A percentile compares a stretch with the other conserved stretches of the same genome.
Evolutionary conservation across 1,140 invertebrate genomes (phyloP).

Genomic region (Musca domestica): DNA sequence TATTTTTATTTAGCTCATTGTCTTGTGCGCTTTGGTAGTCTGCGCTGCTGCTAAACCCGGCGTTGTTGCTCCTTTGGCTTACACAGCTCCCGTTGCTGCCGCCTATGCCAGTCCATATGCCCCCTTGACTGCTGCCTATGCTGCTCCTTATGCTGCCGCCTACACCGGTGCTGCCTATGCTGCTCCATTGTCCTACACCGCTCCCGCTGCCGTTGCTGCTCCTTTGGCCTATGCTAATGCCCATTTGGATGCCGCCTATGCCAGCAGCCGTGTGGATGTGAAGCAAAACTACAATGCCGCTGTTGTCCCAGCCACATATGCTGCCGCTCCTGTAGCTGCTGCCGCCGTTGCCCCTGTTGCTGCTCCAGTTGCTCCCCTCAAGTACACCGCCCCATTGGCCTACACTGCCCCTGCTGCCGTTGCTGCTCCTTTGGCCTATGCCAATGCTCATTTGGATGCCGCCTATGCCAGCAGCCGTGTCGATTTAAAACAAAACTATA

Average conservation of each 20-base stretch:
- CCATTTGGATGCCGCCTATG: slow-evolving; percentile 12
- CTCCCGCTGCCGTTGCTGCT: slow-evolving; percentile 4
- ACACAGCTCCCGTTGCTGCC: slow-evolving; percentile 35
- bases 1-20: slow-evolving; percentile 29
- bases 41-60: slow-evolving; percentile 34
- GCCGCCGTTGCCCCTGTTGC: slow-evolving; percentile 23
- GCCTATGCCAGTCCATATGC: slow-evolving; percentile 52
- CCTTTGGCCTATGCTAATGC: slow-evolving; percentile 37
- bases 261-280: slow-evolving; percentile 21
- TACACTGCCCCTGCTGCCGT: slow-evolving; percentile 29
- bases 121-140: not conserved
- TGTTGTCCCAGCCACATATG: slow-evolving; percentile 13
- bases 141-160: not conserved
- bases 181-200: slow-evolving; percentile 19
- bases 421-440: not conserved
- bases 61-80: slow-evolving; percentile 29
- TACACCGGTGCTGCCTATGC: slow-evolving; percentile 25
- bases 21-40: slow-evolving; percentile 36
- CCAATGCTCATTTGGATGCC: slow-evolving; percentile 19
- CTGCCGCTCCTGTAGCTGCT: not conserved
- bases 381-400: slow-evolving; percentile 21
- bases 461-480: slow-evolving; percentile 24
- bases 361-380: slow-evolving; percentile 28
- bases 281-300: slow-evolving; percentile 26
- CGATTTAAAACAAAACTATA: slow-evolving; percentile 18